Percentiles rank a stretch among this genome's conserved stretches.
Conservation (phyloP, 2,797 vertebrate species). For the Gouania willdenowi region DNA sequence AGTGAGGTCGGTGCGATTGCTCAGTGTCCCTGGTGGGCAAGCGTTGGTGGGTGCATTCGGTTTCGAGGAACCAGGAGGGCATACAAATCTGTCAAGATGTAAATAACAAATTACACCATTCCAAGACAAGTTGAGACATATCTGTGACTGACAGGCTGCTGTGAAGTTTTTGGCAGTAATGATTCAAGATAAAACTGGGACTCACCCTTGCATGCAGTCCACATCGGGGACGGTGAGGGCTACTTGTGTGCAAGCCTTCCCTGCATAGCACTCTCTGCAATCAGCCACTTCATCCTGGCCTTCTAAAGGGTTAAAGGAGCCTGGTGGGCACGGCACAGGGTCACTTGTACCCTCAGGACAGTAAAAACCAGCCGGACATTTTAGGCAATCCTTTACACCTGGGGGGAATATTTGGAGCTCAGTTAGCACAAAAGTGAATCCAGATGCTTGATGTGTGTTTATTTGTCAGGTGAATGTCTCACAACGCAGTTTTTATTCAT, state of each 20-base stretch:
- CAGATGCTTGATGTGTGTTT: no score
- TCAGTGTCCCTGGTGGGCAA: conserved; percentile 82
- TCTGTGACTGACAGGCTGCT: no score
- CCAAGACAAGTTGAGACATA: not conserved
- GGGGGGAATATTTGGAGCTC: no score
- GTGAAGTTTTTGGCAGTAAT: not conserved
- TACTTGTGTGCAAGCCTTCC: conserved; percentile 83
- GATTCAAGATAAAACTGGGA: not conserved
- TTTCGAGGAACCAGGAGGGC: conserved; percentile 79
- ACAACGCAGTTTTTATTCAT: not conserved
- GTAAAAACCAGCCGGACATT: conserved; percentile 84
- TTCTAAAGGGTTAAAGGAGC: conserved; percentile 78
- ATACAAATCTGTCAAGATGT: conserved; percentile 68
- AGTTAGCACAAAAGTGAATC: no score
- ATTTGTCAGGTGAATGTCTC: not conserved
- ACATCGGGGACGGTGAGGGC: conserved; percentile 80
- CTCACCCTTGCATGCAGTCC: conserved; percentile 80
- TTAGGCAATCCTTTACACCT: conserved; percentile 81
- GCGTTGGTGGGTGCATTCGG: conserved; percentile 73
- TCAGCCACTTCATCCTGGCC: conserved; percentile 81
- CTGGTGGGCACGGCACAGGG: conserved; percentile 77
- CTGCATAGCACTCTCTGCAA: conserved; percentile 79
- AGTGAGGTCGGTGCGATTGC: conserved; percentile 73
- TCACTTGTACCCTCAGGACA: conserved; percentile 76
- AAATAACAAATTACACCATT: no score